Conservation (phyloP, 1,140 invertebrate genomes). For the Neodiprion lecontei region DNA sequence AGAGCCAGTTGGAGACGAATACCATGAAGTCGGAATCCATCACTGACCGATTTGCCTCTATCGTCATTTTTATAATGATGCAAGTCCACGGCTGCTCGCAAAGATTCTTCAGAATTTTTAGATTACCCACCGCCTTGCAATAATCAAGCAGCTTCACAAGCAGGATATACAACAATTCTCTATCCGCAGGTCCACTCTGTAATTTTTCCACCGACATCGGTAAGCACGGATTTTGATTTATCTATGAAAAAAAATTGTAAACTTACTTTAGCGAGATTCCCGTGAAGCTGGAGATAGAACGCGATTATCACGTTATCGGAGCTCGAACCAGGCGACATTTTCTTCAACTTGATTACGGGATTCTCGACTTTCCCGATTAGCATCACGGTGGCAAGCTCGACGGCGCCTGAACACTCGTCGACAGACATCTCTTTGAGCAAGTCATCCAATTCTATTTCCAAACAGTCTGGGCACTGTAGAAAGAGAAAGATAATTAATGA, state of each 20-base stretch:
- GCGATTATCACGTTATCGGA: conserved; percentile 20
- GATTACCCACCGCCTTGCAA: conserved; percentile 27
- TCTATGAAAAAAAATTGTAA: background rate
- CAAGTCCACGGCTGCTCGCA: conserved; percentile 16
- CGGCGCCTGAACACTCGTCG: background rate
- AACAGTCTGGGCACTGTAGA: conserved; percentile 4
- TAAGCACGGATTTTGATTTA: background rate
- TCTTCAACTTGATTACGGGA: background rate
- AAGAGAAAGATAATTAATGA: background rate
- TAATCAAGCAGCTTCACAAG: conserved; percentile 23
- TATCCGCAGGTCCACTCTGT: background rate
- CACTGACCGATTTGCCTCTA: conserved; percentile 30
- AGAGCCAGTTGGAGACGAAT: conserved; percentile 27
- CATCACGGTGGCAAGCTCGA: conserved; percentile 26
- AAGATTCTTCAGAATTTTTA: conserved; percentile 19
- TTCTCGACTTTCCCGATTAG: conserved; percentile 16
- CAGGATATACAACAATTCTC: conserved; percentile 24
- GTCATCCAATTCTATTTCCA: conserved; percentile 23
- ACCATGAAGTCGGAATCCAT: conserved; percentile 18
- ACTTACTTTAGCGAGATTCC: background rate
- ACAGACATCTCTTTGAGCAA: conserved; percentile 23
- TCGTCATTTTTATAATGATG: conserved; percentile 31
- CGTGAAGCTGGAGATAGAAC: conserved; percentile 19
- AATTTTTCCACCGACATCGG: background rate
- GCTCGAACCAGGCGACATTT: background rate